Percentiles rank a stretch among this genome's conserved stretches.
These are phyloP conservation scores for Stictonetta naevosa DNA, from an alignment of 2,113 vertebrate species.

Conservation along the genomic window DNA sequence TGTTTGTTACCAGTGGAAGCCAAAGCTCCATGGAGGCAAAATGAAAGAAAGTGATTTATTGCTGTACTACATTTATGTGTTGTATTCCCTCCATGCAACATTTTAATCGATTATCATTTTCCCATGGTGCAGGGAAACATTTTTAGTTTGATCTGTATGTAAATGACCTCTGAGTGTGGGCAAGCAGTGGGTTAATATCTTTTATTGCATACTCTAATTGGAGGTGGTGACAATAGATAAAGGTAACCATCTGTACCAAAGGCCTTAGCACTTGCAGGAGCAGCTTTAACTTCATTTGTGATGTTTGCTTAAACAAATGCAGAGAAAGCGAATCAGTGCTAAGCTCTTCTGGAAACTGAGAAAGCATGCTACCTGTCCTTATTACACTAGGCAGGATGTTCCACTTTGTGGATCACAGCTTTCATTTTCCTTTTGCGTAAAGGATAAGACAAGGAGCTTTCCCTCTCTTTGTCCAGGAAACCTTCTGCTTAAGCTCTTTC, in stretches of 20 bases:
- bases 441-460: background rate
- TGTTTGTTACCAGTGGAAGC: background rate
- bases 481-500: background rate
- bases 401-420: background rate
- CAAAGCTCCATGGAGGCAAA: background rate
- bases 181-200: background rate
- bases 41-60: background rate
- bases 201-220: background rate
- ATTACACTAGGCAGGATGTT: background rate
- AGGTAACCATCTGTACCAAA: background rate
- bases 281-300: background rate
- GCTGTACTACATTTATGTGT: background rate
- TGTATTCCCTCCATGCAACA: background rate
- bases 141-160: background rate
- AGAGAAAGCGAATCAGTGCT: background rate
- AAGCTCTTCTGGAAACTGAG: background rate
- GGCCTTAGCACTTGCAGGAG: background rate
- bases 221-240: background rate
- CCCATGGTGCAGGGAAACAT: background rate
- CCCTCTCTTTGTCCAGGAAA: background rate
- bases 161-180: background rate
- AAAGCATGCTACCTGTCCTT: background rate
- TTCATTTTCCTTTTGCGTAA: background rate
- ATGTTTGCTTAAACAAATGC: background rate
- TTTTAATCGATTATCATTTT: background rate